These are phyloP conservation scores for Thelohanellus kitauei DNA, from an alignment of 30 jellyfish, hydroid and myxozoan genomes.

Conservation along the genomic window DNA sequence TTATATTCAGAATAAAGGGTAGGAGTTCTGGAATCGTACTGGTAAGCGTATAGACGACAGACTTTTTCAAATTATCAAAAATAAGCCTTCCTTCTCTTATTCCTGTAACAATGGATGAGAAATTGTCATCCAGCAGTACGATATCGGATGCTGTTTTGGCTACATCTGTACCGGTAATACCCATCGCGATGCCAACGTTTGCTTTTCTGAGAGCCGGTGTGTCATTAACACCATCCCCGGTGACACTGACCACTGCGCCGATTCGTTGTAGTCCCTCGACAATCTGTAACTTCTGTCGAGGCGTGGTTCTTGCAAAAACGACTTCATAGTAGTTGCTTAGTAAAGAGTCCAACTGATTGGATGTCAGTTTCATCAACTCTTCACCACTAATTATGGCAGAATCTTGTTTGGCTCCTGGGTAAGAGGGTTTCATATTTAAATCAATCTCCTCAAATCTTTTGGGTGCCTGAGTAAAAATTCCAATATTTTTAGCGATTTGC, in stretches of 20 bases:
- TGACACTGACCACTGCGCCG: constrained; percentile 91
- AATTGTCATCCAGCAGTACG: constrained; percentile 2
- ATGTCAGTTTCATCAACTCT: constrained; percentile 14
- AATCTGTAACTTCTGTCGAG: constrained; percentile 78
- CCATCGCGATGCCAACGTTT: constrained; percentile 35
- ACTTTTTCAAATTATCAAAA: constrained; percentile 2
- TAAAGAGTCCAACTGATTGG: constrained; percentile 27
- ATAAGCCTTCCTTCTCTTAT: constrained; percentile 4
- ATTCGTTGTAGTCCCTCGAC: constrained; percentile 90
- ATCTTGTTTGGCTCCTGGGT: too few relatives aligned
- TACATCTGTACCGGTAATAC: constrained; percentile 6
- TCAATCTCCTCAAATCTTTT: too few relatives aligned
- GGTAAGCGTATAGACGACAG: constrained; percentile 2
- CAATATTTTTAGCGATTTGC: constrained; percentile 95
- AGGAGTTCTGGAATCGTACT: constrained; percentile 4
- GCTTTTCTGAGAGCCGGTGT: constrained; percentile 98
- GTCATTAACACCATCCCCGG: constrained; percentile 99
- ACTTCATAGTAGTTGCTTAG: constrained; percentile 49
- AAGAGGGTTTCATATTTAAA: too few relatives aligned
- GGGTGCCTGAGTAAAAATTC: constrained; percentile 46
- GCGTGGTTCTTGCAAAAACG: constrained; percentile 98
- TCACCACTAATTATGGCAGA: not conserved
- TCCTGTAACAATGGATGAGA: constrained; percentile 1
- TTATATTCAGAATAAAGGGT: constrained; percentile 1
- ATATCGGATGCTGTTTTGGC: constrained; percentile 3